These are phyloP conservation scores for Itoplectis maculator DNA, from an alignment of 2,888 invertebrate genomes.

Conservation along the genomic window DNA sequence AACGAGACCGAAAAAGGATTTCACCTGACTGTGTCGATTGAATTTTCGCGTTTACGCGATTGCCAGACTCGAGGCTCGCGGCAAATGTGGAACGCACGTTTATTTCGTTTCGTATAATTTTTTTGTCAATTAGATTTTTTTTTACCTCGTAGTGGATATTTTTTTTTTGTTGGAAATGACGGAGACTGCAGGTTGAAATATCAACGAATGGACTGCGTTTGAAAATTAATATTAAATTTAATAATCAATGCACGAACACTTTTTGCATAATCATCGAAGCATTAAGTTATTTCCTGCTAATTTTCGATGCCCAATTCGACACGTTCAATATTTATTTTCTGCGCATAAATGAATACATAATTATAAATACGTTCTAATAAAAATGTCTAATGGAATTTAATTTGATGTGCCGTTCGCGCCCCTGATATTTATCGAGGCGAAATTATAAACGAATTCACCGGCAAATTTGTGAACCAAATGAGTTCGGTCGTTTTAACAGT, in stretches of 20 bases:
- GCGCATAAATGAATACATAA: not conserved
- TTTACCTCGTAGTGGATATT: not conserved
- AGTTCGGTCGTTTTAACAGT: not conserved
- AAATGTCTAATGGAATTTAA: not conserved
- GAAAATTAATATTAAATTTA: too few relatives aligned
- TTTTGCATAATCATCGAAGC: too few relatives aligned
- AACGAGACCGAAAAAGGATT: slow-evolving; percentile 33
- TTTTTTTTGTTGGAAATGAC: too few relatives aligned
- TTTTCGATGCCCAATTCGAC: not conserved
- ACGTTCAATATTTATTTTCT: not conserved
- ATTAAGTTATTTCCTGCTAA: not conserved
- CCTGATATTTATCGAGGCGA: not conserved
- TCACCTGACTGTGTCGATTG: slow-evolving; percentile 44
- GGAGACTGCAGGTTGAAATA: too few relatives aligned
- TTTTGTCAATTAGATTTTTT: not conserved
- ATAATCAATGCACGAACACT: too few relatives aligned
- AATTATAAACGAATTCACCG: not conserved
- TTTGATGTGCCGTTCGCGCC: not conserved
- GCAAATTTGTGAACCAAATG: not conserved
- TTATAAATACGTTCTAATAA: too few relatives aligned
- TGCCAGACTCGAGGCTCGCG: not conserved
- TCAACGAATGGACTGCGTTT: too few relatives aligned
- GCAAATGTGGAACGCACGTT: not conserved
- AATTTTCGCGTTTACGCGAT: slow-evolving; percentile 45
- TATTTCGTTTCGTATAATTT: slow-evolving; percentile 2